Base-by-base conservation (phyloP, 2,797 vertebrate species). In the Oryzias sinensis region DNA sequence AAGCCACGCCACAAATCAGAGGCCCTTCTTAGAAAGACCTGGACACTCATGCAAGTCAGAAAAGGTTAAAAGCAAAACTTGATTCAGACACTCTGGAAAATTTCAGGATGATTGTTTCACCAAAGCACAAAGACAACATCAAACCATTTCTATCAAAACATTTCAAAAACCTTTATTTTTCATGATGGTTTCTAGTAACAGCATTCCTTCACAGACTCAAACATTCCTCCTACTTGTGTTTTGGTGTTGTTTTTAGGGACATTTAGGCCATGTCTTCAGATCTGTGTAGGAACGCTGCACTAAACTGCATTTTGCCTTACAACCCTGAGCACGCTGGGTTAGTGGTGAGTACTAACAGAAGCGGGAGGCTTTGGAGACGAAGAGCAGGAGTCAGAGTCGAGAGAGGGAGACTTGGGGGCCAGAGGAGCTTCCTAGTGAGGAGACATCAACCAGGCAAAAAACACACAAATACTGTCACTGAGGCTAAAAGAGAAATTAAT, bases 361-460 rank as follows among this genome's bases (percentile, higher is more conserved):
- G 88, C 74, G 70, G 94, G 93, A 88, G 92, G 91, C 90, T 95
- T 96, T 87, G 96, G 95, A 87, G 97, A 96, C 29, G 95, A 93
- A 79, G 94, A 93, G 87, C 94, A 93, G 60, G 93, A 94, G 55
- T 97, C 96, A 66, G 93, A 93, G 89, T 96, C 95, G 59, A 94
- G 89, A 80, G 93, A 91, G 80, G 78, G 81, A 72, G 88, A 85
- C 89, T 93, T 96, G 75, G 89, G 90, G 84, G 90, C 82, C 78
- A 80, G 77, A 83, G 90, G 87, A 79, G 92, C 90, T n/a, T 98
- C 97, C 97, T 98, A 59, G 51, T 85, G 76, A 80, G 62, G 76
- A 90, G 80, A 88, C 49, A 84, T 5, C 59, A 45, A 76, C 45
- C 67, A 5, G 43, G 22, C 3, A 37, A 37, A 37, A 45, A 50